These are phyloP conservation scores for Dicrurus megarhynchus DNA, from an alignment of 2,113 vertebrate species.

Conservation along the genomic window DNA sequence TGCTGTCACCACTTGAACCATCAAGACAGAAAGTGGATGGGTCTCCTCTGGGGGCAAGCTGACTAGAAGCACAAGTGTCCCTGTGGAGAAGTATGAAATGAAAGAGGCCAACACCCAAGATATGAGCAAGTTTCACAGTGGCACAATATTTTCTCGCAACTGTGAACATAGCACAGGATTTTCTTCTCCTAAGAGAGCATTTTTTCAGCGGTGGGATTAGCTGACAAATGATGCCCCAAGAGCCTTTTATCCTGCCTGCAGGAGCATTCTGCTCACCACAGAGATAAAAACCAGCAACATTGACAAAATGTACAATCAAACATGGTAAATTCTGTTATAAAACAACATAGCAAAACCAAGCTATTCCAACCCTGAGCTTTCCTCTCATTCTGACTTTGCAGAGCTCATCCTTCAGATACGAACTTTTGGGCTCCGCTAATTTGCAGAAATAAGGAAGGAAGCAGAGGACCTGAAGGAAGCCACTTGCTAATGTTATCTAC, in stretches of 20 bases:
- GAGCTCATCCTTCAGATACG: neutral
- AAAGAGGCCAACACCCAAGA: neutral
- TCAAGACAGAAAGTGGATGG: neutral
- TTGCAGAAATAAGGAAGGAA: neutral
- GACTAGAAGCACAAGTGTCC: neutral
- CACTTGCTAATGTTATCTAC: neutral
- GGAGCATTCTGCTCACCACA: neutral
- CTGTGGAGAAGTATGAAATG: neutral
- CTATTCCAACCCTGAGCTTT: neutral
- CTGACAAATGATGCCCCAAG: neutral
- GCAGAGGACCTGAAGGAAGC: neutral
- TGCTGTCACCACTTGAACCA: neutral
- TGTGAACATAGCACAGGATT: neutral
- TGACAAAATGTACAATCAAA: neutral
- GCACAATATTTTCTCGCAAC: neutral
- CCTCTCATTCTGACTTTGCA: neutral
- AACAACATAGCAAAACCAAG: rapidly evolving
- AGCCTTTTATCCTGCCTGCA: neutral
- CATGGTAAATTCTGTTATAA: neutral
- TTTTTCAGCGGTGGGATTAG: neutral
- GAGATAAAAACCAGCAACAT: neutral
- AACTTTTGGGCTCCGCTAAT: rapidly evolving
- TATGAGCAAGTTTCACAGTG: neutral
- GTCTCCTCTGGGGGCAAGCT: neutral
- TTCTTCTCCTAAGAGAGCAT: neutral